These are phyloP conservation scores for Meandrina meandrites DNA, from an alignment of 92 coral and sea anemone genomes.

Conservation along the genomic window DNA sequence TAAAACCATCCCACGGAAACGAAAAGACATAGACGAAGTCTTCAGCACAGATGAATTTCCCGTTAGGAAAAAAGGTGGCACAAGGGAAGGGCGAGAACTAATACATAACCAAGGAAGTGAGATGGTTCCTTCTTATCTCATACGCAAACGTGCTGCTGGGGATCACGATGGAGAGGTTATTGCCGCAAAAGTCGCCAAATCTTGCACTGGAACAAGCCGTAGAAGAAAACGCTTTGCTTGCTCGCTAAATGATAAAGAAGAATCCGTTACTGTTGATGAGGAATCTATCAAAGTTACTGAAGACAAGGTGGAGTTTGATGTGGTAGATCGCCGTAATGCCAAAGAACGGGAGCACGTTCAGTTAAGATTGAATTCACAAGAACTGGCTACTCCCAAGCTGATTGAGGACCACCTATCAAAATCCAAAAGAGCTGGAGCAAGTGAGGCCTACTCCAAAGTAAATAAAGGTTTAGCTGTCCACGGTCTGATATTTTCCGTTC, in stretches of 20 bases:
- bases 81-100: slow-evolving; percentile 20
- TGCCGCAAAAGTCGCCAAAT: slow-evolving; percentile 9
- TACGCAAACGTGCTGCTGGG: slow-evolving; percentile 32
- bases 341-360: slow-evolving; percentile 34
- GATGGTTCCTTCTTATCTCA: slow-evolving; percentile 32
- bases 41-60: slow-evolving; percentile 32
- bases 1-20: not conserved
- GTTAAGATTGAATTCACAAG: slow-evolving; percentile 3
- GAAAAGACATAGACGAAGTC: not conserved
- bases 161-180: slow-evolving; percentile 39
- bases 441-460: slow-evolving; percentile 32
- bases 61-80: slow-evolving; percentile 21
- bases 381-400: slow-evolving; percentile 44
- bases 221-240: slow-evolving; percentile 38
- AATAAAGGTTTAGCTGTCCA: slow-evolving; percentile 61
- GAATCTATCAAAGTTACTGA: slow-evolving; percentile 42
- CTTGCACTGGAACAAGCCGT: slow-evolving; percentile 21
- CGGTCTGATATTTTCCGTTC: slow-evolving; percentile 55
- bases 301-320: slow-evolving; percentile 31
- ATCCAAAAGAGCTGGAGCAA: slow-evolving; percentile 27
- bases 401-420: slow-evolving; percentile 36
- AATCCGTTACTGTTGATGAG: slow-evolving; percentile 32
- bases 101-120: slow-evolving; percentile 18
- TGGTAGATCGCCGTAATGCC: slow-evolving; percentile 52
- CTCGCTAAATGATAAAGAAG: slow-evolving; percentile 23